Conservation (phyloP, 1,140 invertebrate species). For the Zaprionus kolodkinae region DNA sequence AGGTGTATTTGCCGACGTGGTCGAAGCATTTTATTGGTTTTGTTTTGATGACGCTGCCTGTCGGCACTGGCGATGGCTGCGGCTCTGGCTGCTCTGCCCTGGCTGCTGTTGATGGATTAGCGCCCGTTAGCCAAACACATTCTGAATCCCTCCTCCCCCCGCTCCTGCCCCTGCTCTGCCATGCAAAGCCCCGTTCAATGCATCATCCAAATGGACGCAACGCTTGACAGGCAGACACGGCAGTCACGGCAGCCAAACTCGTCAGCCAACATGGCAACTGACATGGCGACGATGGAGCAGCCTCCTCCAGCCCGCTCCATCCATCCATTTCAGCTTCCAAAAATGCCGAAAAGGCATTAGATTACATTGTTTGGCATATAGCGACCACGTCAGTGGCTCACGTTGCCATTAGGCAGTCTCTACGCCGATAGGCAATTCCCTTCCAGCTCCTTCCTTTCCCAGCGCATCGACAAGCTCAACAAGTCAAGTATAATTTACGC, state of each 20-base stretch:
- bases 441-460: neutral
- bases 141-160: neutral
- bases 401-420: slow-evolving; percentile 22
- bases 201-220: slow-evolving; percentile 38
- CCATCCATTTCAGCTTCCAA: neutral
- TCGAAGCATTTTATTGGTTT: slow-evolving; percentile 67
- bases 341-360: slow-evolving; percentile 20
- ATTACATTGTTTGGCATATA: slow-evolving; percentile 35
- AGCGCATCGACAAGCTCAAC: slow-evolving; percentile 6
- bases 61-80: slow-evolving; percentile 53
- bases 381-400: neutral
- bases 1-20: slow-evolving; percentile 15
- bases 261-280: slow-evolving; percentile 18
- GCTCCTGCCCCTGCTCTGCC: neutral
- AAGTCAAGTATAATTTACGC: slow-evolving; percentile 25
- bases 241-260: slow-evolving; percentile 10
- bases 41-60: slow-evolving; percentile 49
- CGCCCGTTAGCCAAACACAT: slow-evolving; percentile 49
- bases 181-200: slow-evolving; percentile 29
- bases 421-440: slow-evolving; percentile 24
- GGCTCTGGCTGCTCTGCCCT: slow-evolving; percentile 20
- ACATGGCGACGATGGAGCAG: slow-evolving; percentile 2
- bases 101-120: slow-evolving; percentile 70
- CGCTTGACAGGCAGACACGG: slow-evolving; percentile 27
- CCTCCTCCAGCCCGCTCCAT: too few relatives aligned